Evolutionary conservation across 2,113 vertebrate species (phyloP).

Genomic region (Bombycilla garrulus): DNA sequence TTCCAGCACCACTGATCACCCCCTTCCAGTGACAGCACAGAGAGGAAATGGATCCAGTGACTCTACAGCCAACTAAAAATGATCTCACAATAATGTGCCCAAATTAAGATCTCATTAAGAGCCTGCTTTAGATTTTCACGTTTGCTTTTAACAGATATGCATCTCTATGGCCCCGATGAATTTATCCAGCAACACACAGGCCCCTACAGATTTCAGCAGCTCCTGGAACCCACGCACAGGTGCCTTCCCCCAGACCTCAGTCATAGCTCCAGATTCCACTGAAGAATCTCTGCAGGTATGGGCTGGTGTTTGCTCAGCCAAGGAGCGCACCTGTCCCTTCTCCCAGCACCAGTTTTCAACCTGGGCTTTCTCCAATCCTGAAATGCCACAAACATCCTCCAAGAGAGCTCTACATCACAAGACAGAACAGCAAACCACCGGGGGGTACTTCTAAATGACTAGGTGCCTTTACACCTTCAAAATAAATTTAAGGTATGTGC

Average conservation of each 20-base stretch:
- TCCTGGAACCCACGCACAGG: neutral
- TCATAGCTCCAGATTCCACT: neutral
- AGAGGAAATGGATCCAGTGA: neutral
- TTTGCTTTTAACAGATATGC: neutral
- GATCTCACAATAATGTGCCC: neutral
- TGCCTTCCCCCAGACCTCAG: neutral
- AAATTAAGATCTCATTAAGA: neutral
- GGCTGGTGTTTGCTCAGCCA: neutral
- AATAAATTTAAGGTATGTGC: neutral
- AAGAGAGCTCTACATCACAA: neutral
- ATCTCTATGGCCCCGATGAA: neutral
- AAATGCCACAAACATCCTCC: neutral
- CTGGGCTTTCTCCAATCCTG: neutral
- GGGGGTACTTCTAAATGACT: neutral
- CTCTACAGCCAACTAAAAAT: neutral
- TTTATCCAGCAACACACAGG: neutral
- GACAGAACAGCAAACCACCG: neutral
- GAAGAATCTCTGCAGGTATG: fast-evolving
- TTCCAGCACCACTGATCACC: neutral
- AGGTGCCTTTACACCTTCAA: neutral
- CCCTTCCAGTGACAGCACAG: neutral
- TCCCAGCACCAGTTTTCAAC: neutral
- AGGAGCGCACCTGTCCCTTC: neutral
- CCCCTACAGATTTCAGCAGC: neutral
- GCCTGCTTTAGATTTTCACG: neutral